Conservation (phyloP, 2,888 invertebrate genomes). For the Mesodorylaimus sp. region DNA sequence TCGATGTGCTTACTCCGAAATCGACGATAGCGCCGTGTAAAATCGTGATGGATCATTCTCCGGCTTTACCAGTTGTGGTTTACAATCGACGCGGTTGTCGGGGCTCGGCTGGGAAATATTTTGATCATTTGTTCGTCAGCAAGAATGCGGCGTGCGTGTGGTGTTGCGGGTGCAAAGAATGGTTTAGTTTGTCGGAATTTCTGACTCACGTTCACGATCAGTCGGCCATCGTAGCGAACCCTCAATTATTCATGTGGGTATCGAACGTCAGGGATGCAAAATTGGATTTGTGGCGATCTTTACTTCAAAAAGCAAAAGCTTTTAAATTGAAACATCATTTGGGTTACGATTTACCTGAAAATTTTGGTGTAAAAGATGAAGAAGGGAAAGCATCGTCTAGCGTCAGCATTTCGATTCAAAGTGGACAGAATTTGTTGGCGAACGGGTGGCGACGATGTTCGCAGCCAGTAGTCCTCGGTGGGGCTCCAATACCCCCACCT, state of each 20-base stretch:
- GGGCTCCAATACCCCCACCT: too few relatives aligned
- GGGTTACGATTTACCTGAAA: neutral
- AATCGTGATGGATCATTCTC: neutral
- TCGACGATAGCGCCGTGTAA: neutral
- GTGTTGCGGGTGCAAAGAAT: neutral
- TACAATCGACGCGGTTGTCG: neutral
- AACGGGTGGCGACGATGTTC: too few relatives aligned
- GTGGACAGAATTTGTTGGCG: too few relatives aligned
- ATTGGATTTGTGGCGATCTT: constrained; percentile 4
- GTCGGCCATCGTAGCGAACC: neutral
- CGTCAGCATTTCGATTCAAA: too few relatives aligned
- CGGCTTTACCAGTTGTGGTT: constrained; percentile 5
- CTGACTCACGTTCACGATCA: neutral
- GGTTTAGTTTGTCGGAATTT: neutral
- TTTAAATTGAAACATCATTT: neutral
- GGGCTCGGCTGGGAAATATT: constrained; percentile 4
- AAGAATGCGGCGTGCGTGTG: neutral
- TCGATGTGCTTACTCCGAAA: neutral
- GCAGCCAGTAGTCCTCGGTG: too few relatives aligned
- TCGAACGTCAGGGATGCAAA: neutral
- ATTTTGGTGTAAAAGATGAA: neutral
- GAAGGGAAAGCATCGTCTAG: too few relatives aligned
- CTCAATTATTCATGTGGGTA: constrained; percentile 7
- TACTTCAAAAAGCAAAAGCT: neutral
- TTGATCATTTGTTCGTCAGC: constrained; percentile 3